Percentiles rank a stretch among this genome's conserved stretches.
Conservation (phyloP, 2,797 vertebrate species). For the Megaceryle alcyon region DNA sequence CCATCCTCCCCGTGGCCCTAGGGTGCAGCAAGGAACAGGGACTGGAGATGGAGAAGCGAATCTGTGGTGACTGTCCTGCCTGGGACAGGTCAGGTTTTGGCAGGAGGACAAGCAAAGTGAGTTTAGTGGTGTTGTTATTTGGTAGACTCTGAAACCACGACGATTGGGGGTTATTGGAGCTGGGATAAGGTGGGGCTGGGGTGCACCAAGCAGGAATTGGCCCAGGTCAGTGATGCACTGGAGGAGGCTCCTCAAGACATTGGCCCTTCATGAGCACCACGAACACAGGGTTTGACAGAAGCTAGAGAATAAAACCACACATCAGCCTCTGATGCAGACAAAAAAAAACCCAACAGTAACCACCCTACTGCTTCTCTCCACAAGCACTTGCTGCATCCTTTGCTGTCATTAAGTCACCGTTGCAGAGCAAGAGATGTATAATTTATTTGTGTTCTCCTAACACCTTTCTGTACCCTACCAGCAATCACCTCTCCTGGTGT, state of each 20-base stretch:
- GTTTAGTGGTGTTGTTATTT: not conserved
- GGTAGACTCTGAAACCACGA: not conserved
- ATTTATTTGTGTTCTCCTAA: not conserved
- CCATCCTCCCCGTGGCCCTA: fast-evolving
- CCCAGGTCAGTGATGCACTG: fast-evolving
- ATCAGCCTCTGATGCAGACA: not conserved
- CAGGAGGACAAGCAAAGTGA: not conserved
- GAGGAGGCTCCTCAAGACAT: not conserved
- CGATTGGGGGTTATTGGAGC: not conserved
- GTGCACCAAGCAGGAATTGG: not conserved
- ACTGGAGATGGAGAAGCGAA: not conserved
- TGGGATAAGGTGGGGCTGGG: not conserved
- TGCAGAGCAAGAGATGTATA: not conserved
- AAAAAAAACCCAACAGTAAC: not conserved
- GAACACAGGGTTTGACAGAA: not conserved
- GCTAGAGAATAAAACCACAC: not conserved
- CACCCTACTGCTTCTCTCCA: not conserved
- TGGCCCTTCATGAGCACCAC: not conserved
- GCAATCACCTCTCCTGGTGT: not conserved
- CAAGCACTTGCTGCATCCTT: not conserved
- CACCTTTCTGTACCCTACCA: slow-evolving; percentile 12
- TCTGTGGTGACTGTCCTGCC: not conserved
- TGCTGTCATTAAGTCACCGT: not conserved
- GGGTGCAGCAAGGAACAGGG: not conserved
- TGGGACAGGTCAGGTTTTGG: not conserved